Conservation (phyloP, 2,888 invertebrate species). For the Dryobotodes eremita region DNA sequence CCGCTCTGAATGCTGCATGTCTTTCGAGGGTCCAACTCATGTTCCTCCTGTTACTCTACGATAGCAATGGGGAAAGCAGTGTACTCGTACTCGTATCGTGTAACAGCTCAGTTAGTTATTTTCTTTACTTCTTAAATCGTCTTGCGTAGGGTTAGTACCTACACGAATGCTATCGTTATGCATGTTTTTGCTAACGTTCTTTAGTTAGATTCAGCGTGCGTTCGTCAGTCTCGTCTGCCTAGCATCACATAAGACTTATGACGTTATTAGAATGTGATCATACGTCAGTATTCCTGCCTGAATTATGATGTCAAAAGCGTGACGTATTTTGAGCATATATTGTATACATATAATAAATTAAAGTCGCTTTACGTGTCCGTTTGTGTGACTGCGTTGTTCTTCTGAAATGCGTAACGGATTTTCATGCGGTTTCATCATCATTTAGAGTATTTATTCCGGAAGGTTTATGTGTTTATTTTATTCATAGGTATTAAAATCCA, state of each 20-base stretch:
- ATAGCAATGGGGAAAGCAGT: background rate
- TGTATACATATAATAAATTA: no score
- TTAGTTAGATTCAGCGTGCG: no score
- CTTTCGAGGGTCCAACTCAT: background rate
- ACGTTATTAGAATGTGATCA: background rate
- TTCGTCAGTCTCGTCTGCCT: background rate
- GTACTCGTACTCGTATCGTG: no score
- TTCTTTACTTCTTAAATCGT: no score
- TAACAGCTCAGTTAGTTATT: background rate
- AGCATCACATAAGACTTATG: background rate
- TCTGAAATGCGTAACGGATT: no score
- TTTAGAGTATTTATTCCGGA: no score
- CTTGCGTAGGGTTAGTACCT: background rate
- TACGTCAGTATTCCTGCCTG: background rate
- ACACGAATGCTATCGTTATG: background rate
- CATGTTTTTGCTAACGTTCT: background rate
- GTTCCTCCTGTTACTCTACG: background rate
- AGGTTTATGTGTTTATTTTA: no score
- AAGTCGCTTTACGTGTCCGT: no score
- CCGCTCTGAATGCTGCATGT: background rate
- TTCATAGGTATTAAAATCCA: no score
- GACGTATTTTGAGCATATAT: background rate
- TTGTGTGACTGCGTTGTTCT: no score
- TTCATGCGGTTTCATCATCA: no score
- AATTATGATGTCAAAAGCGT: background rate